phyloP scores from a whole-genome alignment of 2,113 vertebrate species.

The Myotis brandtii region DNA sequence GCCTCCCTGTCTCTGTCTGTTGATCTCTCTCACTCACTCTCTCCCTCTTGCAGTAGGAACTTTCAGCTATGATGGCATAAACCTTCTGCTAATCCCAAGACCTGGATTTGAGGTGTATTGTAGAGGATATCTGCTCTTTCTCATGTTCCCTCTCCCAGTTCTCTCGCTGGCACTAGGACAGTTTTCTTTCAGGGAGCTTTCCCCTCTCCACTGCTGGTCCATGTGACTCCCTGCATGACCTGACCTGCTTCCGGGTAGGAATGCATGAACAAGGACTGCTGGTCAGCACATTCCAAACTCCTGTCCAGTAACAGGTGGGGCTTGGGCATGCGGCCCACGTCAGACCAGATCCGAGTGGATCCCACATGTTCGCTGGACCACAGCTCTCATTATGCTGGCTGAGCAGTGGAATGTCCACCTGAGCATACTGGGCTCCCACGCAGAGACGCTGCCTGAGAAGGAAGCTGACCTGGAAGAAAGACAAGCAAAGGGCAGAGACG shows the following conservation, averaged over 20 bases:
- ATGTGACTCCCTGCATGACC: neutral
- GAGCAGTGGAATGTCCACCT: neutral
- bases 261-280: neutral
- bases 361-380: rapidly evolving
- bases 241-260: neutral
- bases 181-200: neutral
- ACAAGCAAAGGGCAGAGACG: neutral
- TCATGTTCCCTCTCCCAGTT: too few species aligned
- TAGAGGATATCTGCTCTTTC: neutral
- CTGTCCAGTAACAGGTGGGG: neutral
- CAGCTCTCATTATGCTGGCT: neutral
- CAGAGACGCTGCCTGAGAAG: neutral
- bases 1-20: neutral
- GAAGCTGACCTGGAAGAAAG: neutral
- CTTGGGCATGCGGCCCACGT: neutral
- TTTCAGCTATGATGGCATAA: too few species aligned
- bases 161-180: neutral
- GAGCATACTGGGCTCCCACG: neutral
- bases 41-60: neutral
- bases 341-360: neutral
- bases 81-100: neutral
- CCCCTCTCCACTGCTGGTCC: neutral
- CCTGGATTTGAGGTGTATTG: neutral
- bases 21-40: neutral
- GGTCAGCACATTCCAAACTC: neutral